Conservation (phyloP, 2,797 vertebrate species). For the Ptychadena robeensis region DNA sequence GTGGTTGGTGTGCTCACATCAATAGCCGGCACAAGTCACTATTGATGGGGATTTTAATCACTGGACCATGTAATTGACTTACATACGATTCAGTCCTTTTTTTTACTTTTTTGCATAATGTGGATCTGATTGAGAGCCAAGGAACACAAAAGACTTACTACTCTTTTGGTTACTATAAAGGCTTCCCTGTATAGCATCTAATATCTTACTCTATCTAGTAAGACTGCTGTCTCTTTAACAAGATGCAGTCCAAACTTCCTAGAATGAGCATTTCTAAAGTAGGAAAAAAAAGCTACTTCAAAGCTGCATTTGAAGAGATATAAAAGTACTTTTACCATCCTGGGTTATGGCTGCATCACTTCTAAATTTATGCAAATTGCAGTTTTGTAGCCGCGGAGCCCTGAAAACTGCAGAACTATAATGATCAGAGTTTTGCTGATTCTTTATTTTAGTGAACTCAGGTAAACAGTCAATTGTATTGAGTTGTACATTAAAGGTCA, state of each 20-base stretch:
- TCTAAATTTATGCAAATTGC: slow-evolving; percentile 34
- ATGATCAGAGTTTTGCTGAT: slow-evolving; percentile 33
- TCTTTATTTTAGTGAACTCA: slow-evolving; percentile 24
- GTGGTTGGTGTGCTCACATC: too few species aligned
- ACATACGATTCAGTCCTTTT: too few species aligned
- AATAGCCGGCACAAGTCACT: too few species aligned
- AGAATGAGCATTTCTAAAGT: not conserved
- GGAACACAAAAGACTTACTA: too few species aligned
- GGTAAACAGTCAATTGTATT: slow-evolving; percentile 34
- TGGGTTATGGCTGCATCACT: slow-evolving; percentile 17
- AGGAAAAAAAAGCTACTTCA: slow-evolving; percentile 16
- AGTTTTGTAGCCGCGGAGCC: slow-evolving; percentile 24
- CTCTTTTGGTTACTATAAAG: too few species aligned
- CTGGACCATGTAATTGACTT: too few species aligned
- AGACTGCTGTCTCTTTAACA: not conserved
- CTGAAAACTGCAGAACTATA: not conserved
- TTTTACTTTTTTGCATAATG: too few species aligned
- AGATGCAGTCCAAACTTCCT: not conserved
- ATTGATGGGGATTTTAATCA: too few species aligned
- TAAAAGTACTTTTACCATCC: slow-evolving; percentile 4
- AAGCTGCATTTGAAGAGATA: not conserved
- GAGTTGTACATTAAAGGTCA: slow-evolving; percentile 40
- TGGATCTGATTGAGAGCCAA: too few species aligned
- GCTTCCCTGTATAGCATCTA: too few species aligned
- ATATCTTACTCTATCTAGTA: not conserved